Conservation (phyloP, 2,113 vertebrate genomes). For the Cyanoderma ruficeps region DNA sequence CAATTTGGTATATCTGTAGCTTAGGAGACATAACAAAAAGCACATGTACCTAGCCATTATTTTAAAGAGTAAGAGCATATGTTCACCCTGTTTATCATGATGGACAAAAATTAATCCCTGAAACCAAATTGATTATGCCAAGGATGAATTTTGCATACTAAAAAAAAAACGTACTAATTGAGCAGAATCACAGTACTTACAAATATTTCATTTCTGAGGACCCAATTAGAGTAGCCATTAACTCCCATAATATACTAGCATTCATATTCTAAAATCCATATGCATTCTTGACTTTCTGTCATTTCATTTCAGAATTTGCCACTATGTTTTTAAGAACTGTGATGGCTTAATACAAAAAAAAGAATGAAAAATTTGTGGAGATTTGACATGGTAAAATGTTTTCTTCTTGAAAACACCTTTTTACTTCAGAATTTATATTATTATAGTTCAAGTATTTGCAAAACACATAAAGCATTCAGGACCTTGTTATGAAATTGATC, state of each 20-base stretch:
- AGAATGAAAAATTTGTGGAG: background rate
- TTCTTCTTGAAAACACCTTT: background rate
- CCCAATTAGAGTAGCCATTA: background rate
- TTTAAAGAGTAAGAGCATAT: background rate
- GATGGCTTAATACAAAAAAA: background rate
- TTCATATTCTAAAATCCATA: background rate
- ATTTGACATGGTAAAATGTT: background rate
- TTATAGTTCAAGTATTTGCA: background rate
- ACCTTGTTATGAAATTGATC: background rate
- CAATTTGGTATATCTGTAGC: background rate
- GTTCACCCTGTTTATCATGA: background rate
- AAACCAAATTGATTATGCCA: background rate
- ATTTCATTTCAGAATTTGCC: background rate
- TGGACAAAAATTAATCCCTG: background rate
- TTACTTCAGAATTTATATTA: background rate
- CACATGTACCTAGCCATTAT: accelerated
- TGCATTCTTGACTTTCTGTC: background rate
- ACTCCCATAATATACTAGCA: background rate
- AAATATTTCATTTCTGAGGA: background rate
- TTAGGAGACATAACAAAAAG: background rate
- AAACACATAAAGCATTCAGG: background rate
- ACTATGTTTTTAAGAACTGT: background rate
- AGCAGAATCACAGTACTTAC: background rate
- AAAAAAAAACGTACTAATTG: background rate
- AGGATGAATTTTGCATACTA: background rate